These are phyloP conservation scores for Steinernema feltiae DNA, from an alignment of 1,140 invertebrate genomes.

Conservation along the genomic window DNA sequence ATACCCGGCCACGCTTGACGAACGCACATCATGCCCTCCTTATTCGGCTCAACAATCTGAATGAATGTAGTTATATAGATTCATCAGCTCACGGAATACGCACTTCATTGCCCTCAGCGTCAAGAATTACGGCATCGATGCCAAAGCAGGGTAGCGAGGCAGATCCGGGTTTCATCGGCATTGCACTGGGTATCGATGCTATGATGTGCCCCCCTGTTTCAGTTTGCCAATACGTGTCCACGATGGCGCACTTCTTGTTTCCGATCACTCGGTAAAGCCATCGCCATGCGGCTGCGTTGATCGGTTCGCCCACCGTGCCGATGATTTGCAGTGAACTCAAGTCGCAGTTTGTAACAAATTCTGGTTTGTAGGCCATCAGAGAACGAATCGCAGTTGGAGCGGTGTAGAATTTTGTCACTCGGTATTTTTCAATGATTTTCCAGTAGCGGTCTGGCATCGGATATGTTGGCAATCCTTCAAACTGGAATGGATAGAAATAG, in stretches of 20 bases:
- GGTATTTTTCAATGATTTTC: slow-evolving; percentile 82
- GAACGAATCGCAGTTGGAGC: slow-evolving; percentile 93
- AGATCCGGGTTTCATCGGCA: slow-evolving; percentile 90
- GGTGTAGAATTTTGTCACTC: slow-evolving; percentile 82
- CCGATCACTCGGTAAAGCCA: slow-evolving; percentile 90
- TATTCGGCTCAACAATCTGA: slow-evolving; percentile 2
- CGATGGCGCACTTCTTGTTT: slow-evolving; percentile 67
- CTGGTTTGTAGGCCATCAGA: slow-evolving; percentile 77
- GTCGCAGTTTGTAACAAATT: slow-evolving; percentile 64
- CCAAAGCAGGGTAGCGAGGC: slow-evolving; percentile 95
- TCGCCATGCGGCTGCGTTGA: slow-evolving; percentile 93
- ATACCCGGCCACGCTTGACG: slow-evolving; percentile 89
- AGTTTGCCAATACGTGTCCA: slow-evolving; percentile 98
- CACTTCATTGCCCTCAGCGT: slow-evolving; percentile 72
- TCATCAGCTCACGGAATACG: slow-evolving; percentile 1
- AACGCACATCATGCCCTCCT: slow-evolving; percentile 65
- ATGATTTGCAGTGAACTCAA: slow-evolving; percentile 70
- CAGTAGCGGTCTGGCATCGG: slow-evolving; percentile 73
- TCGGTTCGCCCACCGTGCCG: slow-evolving; percentile 91
- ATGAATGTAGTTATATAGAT: slow-evolving; percentile 27
- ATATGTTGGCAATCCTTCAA: slow-evolving; percentile 82
- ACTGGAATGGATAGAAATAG: slow-evolving; percentile 63
- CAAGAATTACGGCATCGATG: slow-evolving; percentile 76
- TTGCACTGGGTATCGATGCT: slow-evolving; percentile 83
- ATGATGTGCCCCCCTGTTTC: slow-evolving; percentile 78